These are phyloP conservation scores for Hemistola chrysoprasaria DNA, from an alignment of 2,888 invertebrate species.

Conservation along the genomic window DNA sequence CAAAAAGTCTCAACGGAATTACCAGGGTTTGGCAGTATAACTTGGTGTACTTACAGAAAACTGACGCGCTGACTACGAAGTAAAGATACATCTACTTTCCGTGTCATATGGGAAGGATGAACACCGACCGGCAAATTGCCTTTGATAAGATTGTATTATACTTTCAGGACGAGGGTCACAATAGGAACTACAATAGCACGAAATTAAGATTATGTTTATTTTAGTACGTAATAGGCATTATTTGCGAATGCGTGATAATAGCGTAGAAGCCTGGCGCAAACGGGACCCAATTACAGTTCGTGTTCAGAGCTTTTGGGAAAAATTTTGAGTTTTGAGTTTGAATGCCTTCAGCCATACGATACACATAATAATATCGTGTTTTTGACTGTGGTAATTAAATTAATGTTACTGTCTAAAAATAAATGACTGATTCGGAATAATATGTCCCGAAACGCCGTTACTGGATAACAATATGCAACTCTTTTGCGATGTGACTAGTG, in stretches of 20 bases:
- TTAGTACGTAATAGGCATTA: constrained; percentile 14
- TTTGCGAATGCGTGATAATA: constrained; percentile 11
- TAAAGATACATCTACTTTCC: constrained; percentile 23
- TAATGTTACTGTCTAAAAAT: too few relatives aligned
- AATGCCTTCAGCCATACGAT: neutral
- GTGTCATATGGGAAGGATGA: constrained; percentile 15
- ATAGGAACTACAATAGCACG: constrained; percentile 12
- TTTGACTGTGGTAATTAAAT: too few relatives aligned
- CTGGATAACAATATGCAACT: too few relatives aligned
- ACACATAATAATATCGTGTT: too few relatives aligned
- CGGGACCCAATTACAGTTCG: constrained; percentile 6
- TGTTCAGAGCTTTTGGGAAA: neutral
- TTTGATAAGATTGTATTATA: constrained; percentile 17
- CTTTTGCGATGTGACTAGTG: too few relatives aligned
- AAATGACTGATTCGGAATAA: too few relatives aligned
- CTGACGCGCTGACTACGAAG: constrained; percentile 5
- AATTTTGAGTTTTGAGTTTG: constrained; percentile 2
- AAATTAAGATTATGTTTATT: constrained; percentile 21
- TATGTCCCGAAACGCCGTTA: too few relatives aligned
- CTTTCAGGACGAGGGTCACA: constrained; percentile 16
- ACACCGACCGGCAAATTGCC: constrained; percentile 13
- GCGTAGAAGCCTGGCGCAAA: constrained; percentile 3
- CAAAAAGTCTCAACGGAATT: constrained; percentile 22
- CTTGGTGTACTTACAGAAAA: constrained; percentile 8
- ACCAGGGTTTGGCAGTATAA: constrained; percentile 9